phyloP scores from a whole-genome alignment of 2,888 invertebrate genomes.

The Spisula solida region DNA sequence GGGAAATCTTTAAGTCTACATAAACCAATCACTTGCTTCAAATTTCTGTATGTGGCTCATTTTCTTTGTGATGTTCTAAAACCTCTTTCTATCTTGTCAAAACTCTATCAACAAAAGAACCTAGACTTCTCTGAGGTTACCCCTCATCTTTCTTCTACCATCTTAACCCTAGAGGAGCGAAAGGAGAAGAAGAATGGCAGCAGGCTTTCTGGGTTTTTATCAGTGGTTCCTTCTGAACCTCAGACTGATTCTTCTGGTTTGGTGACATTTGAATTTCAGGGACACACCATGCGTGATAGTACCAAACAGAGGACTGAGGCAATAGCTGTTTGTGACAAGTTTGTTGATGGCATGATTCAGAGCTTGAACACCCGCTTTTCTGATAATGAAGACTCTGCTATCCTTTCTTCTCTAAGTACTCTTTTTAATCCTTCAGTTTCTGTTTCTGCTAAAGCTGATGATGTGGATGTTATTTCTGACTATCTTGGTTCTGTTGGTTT shows the following conservation, averaged over 20 bases:
- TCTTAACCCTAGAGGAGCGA: conserved; percentile 24
- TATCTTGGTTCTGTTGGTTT: not conserved
- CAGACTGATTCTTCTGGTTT: conserved; percentile 53
- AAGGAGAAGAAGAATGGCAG: conserved; percentile 29
- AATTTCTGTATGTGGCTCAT: conserved; percentile 65
- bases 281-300: conserved; percentile 69
- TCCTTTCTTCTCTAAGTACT: not conserved
- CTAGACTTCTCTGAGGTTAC: conserved; percentile 66
- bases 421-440: not conserved
- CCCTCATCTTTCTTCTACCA: conserved; percentile 56
- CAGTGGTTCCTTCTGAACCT: conserved; percentile 53
- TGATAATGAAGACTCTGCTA: conserved; percentile 40
- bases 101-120: conserved; percentile 61
- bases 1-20: conserved; percentile 52
- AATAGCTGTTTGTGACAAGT: conserved; percentile 55
- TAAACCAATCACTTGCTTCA: conserved; percentile 63
- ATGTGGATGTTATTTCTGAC: not conserved
- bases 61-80: conserved; percentile 65
- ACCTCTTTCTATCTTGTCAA: conserved; percentile 65
- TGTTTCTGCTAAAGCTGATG: not conserved
- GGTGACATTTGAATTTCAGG: conserved; percentile 64
- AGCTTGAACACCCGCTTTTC: conserved; percentile 35
- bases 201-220: conserved; percentile 43
- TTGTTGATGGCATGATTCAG: conserved; percentile 49
- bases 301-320: conserved; percentile 65